phyloP scores from a whole-genome alignment of 2,888 invertebrate genomes.

The Malthinus flaveolus region DNA sequence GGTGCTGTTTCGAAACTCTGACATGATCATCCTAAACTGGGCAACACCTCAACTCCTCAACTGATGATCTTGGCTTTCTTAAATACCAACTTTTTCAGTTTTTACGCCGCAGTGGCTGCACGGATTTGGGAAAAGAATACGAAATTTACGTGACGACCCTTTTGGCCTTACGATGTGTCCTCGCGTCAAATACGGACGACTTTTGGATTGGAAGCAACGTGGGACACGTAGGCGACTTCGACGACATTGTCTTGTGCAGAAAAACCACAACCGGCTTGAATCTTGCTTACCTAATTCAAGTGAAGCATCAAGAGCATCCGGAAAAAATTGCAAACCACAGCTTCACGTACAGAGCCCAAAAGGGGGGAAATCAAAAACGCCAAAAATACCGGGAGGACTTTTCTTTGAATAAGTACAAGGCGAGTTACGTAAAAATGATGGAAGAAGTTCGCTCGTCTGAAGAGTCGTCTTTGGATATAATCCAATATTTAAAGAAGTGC shows the following conservation, averaged over 20 bases:
- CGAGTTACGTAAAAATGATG: background rate
- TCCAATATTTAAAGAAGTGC: background rate
- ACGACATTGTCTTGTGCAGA: conserved; percentile 8
- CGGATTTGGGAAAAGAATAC: conserved; percentile 7
- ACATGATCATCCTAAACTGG: too few species aligned
- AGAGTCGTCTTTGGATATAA: background rate
- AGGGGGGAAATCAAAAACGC: background rate
- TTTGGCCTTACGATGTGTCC: conserved; percentile 8
- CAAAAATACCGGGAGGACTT: conserved; percentile 6
- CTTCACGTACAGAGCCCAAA: background rate
- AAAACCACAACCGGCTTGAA: background rate
- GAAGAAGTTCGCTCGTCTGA: background rate
- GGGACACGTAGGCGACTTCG: conserved; percentile 12
- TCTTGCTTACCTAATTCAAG: conserved; percentile 4
- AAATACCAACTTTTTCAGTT: background rate
- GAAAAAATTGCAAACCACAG: background rate
- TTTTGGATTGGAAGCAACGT: conserved; percentile 12
- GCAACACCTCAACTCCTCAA: too few species aligned
- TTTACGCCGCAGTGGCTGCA: conserved; percentile 3
- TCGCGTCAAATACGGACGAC: background rate
- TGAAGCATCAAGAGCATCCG: conserved; percentile 9
- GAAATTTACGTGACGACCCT: conserved; percentile 9
- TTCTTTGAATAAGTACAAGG: background rate
- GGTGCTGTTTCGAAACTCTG: too few species aligned
- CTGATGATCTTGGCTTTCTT: too few species aligned